Conservation (phyloP, 2,797 vertebrate genomes). For the Myotis myotis region DNA sequence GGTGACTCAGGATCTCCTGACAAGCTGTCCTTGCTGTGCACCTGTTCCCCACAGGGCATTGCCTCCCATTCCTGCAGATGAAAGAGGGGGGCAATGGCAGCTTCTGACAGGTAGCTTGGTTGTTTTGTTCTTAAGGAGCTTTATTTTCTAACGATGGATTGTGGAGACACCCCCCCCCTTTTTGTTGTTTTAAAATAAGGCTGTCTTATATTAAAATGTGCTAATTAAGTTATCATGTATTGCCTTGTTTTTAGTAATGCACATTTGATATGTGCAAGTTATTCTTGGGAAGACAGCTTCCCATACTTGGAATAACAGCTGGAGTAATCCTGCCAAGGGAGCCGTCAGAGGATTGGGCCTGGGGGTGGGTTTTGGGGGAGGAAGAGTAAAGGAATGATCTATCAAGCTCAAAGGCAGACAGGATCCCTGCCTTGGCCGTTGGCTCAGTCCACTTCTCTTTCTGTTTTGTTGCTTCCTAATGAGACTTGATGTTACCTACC, state of each 20-base stretch:
- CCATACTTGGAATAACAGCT: not conserved
- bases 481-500: not conserved
- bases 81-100: not conserved
- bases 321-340: not conserved
- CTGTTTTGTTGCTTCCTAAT: not conserved
- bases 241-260: not conserved
- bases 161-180: not conserved
- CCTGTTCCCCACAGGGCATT: fast-evolving
- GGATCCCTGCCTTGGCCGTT: not conserved
- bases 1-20: not conserved
- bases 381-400: not conserved
- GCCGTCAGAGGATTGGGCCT: not conserved
- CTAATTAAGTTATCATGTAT: slow-evolving; percentile 58
- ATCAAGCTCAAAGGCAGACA: not conserved
- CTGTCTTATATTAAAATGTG: slow-evolving; percentile 56
- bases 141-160: slow-evolving; percentile 41
- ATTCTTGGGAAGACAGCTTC: slow-evolving; percentile 6
- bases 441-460: not conserved
- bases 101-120: not conserved
- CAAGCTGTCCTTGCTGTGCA: not conserved
- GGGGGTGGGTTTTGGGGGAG: not conserved
- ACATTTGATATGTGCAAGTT: not conserved
- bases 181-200: slow-evolving; percentile 55
- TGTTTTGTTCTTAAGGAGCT: slow-evolving; percentile 31
- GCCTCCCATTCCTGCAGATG: not conserved